Conservation (phyloP, 2,888 invertebrate species). For the Sarcophaga caerulescens region DNA sequence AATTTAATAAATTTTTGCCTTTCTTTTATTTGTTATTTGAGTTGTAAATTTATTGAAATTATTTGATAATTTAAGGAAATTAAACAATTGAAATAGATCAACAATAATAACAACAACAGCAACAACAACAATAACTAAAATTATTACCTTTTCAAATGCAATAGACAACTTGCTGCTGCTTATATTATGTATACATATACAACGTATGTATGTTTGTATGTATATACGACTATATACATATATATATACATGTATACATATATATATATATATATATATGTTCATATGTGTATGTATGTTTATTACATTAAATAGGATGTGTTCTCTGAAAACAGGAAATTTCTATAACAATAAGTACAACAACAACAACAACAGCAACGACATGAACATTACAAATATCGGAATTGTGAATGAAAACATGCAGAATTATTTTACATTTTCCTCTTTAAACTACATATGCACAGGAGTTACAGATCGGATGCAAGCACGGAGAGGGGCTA, state of each 20-base stretch:
- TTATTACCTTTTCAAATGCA: conserved; percentile 28
- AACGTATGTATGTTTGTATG: too few species aligned
- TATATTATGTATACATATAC: not conserved
- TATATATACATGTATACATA: too few species aligned
- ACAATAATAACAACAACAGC: not conserved
- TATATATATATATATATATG: too few species aligned
- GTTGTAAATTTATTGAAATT: conserved; percentile 45
- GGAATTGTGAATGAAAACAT: conserved; percentile 49
- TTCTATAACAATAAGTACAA: conserved; percentile 38
- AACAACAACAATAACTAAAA: conserved; percentile 15
- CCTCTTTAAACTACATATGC: not conserved
- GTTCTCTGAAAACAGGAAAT: conserved; percentile 53
- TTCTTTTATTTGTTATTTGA: not conserved
- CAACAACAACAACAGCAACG: conserved; percentile 19
- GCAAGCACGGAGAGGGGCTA: not conserved
- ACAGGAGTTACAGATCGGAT: not conserved
- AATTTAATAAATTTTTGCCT: not conserved
- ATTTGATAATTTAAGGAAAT: conserved; percentile 60
- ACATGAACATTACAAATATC: conserved; percentile 42
- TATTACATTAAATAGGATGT: conserved; percentile 29
- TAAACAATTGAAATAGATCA: conserved; percentile 57
- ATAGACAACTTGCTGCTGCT: not conserved
- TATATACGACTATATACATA: too few species aligned
- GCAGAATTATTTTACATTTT: conserved; percentile 53
- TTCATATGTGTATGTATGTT: not conserved